Evolutionary conservation across 2,888 invertebrate species (phyloP).

Genomic region (Heliconius charithonia): DNA sequence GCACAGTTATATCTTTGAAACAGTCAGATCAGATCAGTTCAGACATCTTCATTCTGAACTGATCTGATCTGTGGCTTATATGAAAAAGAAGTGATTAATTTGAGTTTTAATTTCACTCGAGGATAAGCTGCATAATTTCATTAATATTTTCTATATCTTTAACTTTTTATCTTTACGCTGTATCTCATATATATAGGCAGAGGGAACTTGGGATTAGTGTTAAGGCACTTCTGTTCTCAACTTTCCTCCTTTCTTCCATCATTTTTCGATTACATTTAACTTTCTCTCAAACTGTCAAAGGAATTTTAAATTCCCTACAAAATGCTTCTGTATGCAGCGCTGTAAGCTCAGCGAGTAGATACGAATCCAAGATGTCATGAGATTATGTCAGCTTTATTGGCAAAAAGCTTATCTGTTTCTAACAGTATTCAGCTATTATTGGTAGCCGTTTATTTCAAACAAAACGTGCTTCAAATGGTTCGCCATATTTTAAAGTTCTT

Average conservation of each 20-base stretch:
- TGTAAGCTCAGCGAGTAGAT: constrained; percentile 16
- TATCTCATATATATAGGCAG: no score
- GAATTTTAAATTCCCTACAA: not conserved
- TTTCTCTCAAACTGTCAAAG: not conserved
- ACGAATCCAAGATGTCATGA: constrained; percentile 15
- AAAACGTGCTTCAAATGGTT: not conserved
- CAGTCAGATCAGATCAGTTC: no score
- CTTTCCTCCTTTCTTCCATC: not conserved
- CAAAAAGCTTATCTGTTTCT: constrained; percentile 22
- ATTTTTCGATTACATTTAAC: not conserved
- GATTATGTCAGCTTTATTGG: constrained; percentile 23
- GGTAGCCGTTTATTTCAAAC: constrained; percentile 11
- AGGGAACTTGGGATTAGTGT: no score
- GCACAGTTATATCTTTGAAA: not conserved
- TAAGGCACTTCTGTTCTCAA: no score
- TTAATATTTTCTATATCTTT: no score
- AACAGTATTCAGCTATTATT: constrained; percentile 18
- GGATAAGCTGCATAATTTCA: no score
- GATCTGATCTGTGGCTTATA: not conserved
- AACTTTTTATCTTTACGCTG: no score
- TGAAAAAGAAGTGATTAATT: not conserved
- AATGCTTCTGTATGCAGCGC: not conserved
- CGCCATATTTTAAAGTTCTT: not conserved
- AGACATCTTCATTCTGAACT: no score
- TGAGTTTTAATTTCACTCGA: not conserved